Percentiles rank a stretch among this genome's conserved stretches.
Evolutionary conservation across 1,140 invertebrate genomes (phyloP).

Genomic region (Batillaria attramentaria): DNA sequence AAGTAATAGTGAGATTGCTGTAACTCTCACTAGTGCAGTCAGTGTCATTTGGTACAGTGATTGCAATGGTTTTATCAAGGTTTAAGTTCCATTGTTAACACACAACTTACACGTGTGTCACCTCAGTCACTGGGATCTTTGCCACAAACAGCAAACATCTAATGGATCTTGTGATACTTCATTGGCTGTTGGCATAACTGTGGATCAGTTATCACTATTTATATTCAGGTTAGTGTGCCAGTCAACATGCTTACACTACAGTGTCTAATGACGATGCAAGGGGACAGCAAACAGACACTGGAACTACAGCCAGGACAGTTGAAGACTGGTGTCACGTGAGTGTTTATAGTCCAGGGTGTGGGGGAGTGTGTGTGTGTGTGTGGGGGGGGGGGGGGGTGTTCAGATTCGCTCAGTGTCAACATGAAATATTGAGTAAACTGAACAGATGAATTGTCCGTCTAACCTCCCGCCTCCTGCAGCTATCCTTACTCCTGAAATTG

Average conservation of each 20-base stretch:
- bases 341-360: neutral
- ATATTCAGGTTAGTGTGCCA: constrained; percentile 82
- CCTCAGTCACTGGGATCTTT: neutral
- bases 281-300: constrained; percentile 83
- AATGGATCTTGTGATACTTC: neutral
- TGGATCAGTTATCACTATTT: neutral
- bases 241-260: constrained; percentile 83
- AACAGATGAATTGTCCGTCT: neutral
- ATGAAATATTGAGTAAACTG: no score
- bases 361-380: neutral
- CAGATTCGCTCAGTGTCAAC: no score
- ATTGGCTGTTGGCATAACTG: neutral
- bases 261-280: constrained; percentile 85
- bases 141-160: neutral
- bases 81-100: no score
- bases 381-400: neutral
- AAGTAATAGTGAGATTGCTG: no score
- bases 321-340: constrained; percentile 60
- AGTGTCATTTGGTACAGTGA: no score
- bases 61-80: no score
- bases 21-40: no score
- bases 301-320: constrained; percentile 67
- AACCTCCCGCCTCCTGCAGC: no score
- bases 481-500: no score
- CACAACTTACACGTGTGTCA: no score